Percentiles rank a stretch among this genome's conserved stretches.
These are phyloP conservation scores for Lepus europaeus DNA, from an alignment of 2,113 vertebrate species.

Conservation along the genomic window DNA sequence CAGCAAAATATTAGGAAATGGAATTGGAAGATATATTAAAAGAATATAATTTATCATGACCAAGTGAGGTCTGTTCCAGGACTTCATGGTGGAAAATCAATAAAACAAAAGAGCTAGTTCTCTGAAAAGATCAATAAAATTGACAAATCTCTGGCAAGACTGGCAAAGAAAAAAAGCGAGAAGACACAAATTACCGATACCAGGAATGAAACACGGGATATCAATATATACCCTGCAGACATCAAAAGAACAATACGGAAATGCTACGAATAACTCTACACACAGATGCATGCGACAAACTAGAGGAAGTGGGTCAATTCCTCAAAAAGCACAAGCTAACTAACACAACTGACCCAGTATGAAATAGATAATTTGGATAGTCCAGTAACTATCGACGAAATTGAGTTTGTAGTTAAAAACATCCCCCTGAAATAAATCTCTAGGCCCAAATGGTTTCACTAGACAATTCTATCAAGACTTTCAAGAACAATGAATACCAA, in stretches of 20 bases:
- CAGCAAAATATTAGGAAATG: slow-evolving; percentile 57
- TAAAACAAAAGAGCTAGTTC: slow-evolving; percentile 46
- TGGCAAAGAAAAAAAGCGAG: slow-evolving; percentile 30
- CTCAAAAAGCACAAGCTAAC: slow-evolving; percentile 30
- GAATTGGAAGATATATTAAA: slow-evolving; percentile 54
- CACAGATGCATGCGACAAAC: slow-evolving; percentile 30
- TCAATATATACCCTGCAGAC: not conserved
- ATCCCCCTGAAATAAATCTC: not conserved
- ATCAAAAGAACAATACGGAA: slow-evolving; percentile 48
- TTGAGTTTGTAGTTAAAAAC: slow-evolving; percentile 61
- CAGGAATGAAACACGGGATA: not conserved
- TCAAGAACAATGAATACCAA: slow-evolving; percentile 32
- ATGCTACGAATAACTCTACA: slow-evolving; percentile 31
- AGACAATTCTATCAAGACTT: slow-evolving; percentile 44
- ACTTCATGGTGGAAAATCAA: slow-evolving; percentile 52
- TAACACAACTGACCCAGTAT: slow-evolving; percentile 2
- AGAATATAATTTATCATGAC: slow-evolving; percentile 63
- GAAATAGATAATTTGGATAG: slow-evolving; percentile 55
- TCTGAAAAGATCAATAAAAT: slow-evolving; percentile 66
- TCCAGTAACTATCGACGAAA: slow-evolving; percentile 31
- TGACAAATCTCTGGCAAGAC: slow-evolving; percentile 47
- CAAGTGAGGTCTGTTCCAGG: slow-evolving; percentile 40
- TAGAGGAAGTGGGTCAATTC: slow-evolving; percentile 39
- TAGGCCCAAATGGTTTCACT: slow-evolving; percentile 6
- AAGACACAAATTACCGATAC: slow-evolving; percentile 36